Conservation (phyloP, 2,797 vertebrate genomes). For the Falco berigora region DNA sequence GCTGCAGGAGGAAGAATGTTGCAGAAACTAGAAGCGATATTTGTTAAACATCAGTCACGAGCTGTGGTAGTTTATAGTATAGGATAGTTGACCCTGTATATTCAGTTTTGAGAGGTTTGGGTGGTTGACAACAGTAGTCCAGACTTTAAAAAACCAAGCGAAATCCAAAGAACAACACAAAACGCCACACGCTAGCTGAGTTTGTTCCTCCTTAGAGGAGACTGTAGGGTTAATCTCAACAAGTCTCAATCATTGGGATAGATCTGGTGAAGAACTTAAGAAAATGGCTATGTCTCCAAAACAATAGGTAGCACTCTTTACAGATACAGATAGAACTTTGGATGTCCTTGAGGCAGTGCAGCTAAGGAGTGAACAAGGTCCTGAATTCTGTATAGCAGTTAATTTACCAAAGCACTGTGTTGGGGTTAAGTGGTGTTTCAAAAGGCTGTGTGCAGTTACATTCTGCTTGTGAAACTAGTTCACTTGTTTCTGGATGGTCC, state of each 20-base stretch:
- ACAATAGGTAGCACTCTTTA: not conserved
- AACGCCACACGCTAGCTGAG: not conserved
- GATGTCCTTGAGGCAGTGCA: not conserved
- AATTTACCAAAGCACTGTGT: not conserved
- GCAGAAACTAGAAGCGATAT: not conserved
- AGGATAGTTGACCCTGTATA: not conserved
- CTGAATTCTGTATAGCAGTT: not conserved
- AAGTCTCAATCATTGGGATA: not conserved
- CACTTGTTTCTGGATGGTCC: not conserved
- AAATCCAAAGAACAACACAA: not conserved
- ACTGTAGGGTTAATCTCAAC: not conserved
- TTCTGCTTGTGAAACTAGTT: not conserved
- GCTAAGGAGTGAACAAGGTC: not conserved
- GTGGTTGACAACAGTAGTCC: not conserved
- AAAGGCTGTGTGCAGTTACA: not conserved
- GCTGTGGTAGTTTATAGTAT: not conserved
- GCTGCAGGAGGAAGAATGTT: not conserved
- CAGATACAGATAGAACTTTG: not conserved
- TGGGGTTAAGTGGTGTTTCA: not conserved
- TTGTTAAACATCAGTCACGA: not conserved
- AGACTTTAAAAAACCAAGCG: not conserved
- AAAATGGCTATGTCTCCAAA: not conserved
- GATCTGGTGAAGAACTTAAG: not conserved
- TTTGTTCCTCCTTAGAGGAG: not conserved
- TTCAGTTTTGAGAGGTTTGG: not conserved